These are phyloP conservation scores for Calephelis virginiensis DNA, from an alignment of 1,140 invertebrate species.

Conservation along the genomic window DNA sequence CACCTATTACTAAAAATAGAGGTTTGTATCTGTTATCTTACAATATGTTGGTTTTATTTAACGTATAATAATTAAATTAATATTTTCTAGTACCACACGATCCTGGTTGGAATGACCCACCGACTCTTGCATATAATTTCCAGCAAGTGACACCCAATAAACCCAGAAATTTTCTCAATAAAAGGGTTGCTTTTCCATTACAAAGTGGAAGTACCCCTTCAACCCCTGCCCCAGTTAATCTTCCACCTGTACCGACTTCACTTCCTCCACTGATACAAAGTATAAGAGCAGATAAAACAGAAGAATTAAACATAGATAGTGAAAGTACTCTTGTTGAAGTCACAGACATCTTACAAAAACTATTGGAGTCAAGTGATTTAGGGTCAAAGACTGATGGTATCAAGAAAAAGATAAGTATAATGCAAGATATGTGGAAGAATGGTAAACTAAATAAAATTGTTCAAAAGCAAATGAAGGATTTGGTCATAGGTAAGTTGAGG, in stretches of 20 bases:
- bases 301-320: constrained; percentile 45
- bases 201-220: constrained; percentile 41
- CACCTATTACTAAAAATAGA: constrained; percentile 39
- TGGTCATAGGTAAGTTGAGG: constrained; percentile 64
- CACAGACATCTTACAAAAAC: constrained; percentile 49
- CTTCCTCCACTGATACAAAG: constrained; percentile 31
- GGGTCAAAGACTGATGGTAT: constrained; percentile 70
- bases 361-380: constrained; percentile 62
- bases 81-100: constrained; percentile 63
- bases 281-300: constrained; percentile 21
- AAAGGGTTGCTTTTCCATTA: constrained; percentile 77
- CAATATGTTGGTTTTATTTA: neutral
- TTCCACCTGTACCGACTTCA: constrained; percentile 46
- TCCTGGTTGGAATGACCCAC: constrained; percentile 80
- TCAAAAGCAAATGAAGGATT: constrained; percentile 62
- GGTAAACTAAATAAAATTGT: constrained; percentile 69
- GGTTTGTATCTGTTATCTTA: constrained; percentile 34
- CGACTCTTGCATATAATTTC: constrained; percentile 65
- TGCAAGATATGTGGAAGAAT: constrained; percentile 77
- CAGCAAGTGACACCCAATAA: constrained; percentile 62
- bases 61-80: neutral
- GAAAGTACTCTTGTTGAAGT: constrained; percentile 54
- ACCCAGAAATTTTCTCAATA: constrained; percentile 73
- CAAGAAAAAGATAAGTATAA: constrained; percentile 63
- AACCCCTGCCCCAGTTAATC: constrained; percentile 32